Conservation (phyloP, 2,888 invertebrate species). For the Peribatodes rhomboidaria region DNA sequence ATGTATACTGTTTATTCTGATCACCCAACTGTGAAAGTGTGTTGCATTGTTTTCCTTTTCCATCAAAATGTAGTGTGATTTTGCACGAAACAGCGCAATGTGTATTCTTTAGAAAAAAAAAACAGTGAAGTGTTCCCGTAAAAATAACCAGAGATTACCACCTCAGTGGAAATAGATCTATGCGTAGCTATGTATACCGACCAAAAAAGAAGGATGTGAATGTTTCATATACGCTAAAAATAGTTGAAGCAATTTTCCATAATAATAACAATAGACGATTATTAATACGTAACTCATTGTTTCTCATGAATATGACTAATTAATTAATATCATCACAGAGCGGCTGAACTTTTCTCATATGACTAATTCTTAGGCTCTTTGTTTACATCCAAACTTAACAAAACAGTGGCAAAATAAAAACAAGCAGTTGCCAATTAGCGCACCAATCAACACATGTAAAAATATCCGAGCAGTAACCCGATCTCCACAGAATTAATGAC, state of each 20-base stretch:
- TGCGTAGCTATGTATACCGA: too few relatives aligned
- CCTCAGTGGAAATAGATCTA: too few relatives aligned
- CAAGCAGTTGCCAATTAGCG: conserved; percentile 57
- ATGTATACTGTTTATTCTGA: too few relatives aligned
- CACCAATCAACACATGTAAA: conserved; percentile 47
- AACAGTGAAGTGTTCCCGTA: too few relatives aligned
- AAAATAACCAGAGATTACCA: too few relatives aligned
- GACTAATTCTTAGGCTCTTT: conserved; percentile 24
- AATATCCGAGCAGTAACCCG: conserved; percentile 55
- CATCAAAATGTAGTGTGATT: too few relatives aligned
- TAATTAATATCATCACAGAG: background rate
- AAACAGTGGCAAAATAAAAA: conserved; percentile 39
- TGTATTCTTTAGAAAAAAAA: too few relatives aligned
- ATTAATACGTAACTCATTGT: background rate
- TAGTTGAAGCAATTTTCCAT: background rate
- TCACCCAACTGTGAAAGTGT: too few relatives aligned
- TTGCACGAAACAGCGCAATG: background rate
- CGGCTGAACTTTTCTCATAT: conserved; percentile 16
- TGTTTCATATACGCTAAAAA: background rate
- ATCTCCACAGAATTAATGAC: conserved; percentile 59
- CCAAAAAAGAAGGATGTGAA: too few relatives aligned
- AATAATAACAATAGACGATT: background rate
- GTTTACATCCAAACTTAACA: conserved; percentile 18
- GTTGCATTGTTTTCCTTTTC: too few relatives aligned
- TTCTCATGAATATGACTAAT: conserved; percentile 3